These are phyloP conservation scores for Erebia ligea DNA, from an alignment of 2,888 invertebrate genomes.

Conservation along the genomic window DNA sequence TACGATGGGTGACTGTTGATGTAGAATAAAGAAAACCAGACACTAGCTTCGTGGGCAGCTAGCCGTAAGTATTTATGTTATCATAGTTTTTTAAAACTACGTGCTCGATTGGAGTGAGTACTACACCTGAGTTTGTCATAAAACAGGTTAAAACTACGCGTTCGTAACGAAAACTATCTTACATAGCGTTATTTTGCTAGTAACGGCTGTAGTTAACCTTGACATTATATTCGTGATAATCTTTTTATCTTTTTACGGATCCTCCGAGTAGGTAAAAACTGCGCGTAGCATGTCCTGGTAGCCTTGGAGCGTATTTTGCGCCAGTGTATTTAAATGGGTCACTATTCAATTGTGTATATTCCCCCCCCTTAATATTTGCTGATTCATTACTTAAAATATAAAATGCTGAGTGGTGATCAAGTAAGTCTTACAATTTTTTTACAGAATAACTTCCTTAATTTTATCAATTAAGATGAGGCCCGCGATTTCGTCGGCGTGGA, in stretches of 20 bases:
- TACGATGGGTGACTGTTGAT: constrained; percentile 58
- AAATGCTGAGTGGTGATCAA: background rate
- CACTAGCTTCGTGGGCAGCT: constrained; percentile 31
- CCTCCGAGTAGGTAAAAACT: background rate
- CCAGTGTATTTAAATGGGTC: background rate
- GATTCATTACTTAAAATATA: background rate
- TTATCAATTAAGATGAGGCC: no score
- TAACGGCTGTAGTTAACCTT: constrained; percentile 3
- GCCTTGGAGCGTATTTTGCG: background rate
- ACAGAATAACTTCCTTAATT: background rate
- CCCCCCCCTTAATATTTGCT: background rate
- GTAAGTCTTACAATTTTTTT: background rate
- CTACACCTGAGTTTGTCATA: constrained; percentile 7
- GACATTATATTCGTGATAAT: constrained; percentile 1
- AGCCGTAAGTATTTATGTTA: constrained; percentile 42
- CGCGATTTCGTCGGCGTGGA: no score
- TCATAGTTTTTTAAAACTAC: constrained; percentile 15
- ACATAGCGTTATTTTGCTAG: background rate
- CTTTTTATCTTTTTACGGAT: constrained; percentile 2
- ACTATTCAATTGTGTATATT: background rate
- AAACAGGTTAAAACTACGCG: background rate
- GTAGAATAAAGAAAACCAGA: constrained; percentile 54
- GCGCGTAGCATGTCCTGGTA: background rate
- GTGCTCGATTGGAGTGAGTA: background rate
- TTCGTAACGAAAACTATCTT: background rate